A percentile compares a stretch with the other conserved stretches of the same genome.
Conservation (phyloP, 2,888 invertebrate genomes). For the Adela reaumurella region DNA sequence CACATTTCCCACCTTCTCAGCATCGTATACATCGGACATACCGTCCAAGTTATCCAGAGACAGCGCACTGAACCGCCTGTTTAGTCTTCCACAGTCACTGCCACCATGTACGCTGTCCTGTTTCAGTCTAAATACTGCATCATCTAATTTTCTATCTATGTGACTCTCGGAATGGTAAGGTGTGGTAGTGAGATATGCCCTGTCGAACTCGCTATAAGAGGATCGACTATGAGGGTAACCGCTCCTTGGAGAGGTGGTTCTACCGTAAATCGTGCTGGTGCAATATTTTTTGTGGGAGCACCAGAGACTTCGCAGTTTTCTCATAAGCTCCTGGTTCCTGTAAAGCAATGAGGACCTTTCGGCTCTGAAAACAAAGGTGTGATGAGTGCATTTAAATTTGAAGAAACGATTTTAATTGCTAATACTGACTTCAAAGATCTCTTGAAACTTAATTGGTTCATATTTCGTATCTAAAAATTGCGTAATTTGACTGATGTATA, state of each 20-base stretch:
- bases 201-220: constrained; percentile 37
- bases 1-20: constrained; percentile 30
- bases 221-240: constrained; percentile 45
- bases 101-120: constrained; percentile 17
- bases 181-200: constrained; percentile 42
- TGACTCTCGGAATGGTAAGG: constrained; percentile 33
- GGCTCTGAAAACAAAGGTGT: constrained; percentile 54
- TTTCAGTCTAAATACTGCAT: constrained; percentile 12
- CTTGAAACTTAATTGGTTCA: too few relatives aligned
- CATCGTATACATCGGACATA: constrained; percentile 36
- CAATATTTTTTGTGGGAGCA: constrained; percentile 59
- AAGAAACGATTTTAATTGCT: too few relatives aligned
- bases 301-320: constrained; percentile 59
- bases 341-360: constrained; percentile 58
- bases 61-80: constrained; percentile 34
- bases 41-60: constrained; percentile 36
- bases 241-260: constrained; percentile 40
- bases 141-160: constrained; percentile 15
- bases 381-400: too few relatives aligned
- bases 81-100: constrained; percentile 25
- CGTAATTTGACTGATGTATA: too few relatives aligned
- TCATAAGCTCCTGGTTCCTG: constrained; percentile 60
- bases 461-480: too few relatives aligned
- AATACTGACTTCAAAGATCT: too few relatives aligned
- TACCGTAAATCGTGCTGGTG: constrained; percentile 33